phyloP scores from a whole-genome alignment of 2,113 vertebrate species.

The Cercopithecus mona region DNA sequence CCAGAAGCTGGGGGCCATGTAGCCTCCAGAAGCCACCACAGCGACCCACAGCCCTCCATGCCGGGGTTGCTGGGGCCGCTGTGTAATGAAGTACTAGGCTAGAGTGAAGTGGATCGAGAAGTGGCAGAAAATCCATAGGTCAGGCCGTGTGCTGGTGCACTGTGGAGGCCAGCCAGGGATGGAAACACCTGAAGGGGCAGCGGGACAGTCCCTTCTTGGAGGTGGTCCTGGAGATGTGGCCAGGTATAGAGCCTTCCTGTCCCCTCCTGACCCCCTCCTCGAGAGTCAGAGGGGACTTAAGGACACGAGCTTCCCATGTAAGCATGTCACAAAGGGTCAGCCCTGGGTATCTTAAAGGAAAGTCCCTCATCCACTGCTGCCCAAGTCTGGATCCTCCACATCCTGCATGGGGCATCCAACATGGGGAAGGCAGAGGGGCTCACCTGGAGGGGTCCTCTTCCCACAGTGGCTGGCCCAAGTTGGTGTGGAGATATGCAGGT shows the following conservation, averaged over 20 bases:
- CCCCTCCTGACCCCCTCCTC: neutral
- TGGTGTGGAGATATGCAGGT: neutral
- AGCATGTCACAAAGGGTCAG: neutral
- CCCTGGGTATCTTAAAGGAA: neutral
- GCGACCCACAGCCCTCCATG: neutral
- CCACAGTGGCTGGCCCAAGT: neutral
- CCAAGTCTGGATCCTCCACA: neutral
- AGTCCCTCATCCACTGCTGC: neutral
- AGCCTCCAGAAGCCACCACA: neutral
- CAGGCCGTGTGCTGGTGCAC: neutral
- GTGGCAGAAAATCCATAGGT: conserved; percentile 57
- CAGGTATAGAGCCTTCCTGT: neutral
- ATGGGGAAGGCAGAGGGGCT: neutral
- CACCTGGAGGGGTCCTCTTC: neutral
- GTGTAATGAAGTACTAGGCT: conserved; percentile 41
- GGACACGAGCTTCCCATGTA: neutral
- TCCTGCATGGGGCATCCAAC: neutral
- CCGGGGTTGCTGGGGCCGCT: fast-evolving
- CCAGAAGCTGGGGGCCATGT: neutral
- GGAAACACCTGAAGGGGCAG: neutral
- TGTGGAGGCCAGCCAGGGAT: neutral
- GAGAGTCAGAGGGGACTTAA: neutral
- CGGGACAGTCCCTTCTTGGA: neutral
- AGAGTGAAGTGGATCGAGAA: neutral
- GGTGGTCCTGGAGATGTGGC: neutral